Conservation (phyloP, 2,113 vertebrate species). For the Sapayoa aenigma region DNA sequence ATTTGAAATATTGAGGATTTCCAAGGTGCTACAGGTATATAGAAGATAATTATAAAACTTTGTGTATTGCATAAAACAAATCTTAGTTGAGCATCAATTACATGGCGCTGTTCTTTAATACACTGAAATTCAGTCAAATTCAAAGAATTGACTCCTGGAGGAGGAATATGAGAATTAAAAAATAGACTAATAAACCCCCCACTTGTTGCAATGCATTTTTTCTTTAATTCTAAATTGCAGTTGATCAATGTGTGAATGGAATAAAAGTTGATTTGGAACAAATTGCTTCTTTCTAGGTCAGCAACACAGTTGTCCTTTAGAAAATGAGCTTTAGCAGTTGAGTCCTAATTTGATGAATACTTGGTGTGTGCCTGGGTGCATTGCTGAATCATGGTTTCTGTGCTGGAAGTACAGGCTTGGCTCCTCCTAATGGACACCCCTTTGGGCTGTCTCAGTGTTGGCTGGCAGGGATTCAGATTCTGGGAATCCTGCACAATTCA, state of each 20-base stretch:
- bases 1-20: neutral
- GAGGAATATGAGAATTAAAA: neutral
- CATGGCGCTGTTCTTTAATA: neutral
- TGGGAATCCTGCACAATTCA: neutral
- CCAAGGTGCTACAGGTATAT: neutral
- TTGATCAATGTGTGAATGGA: neutral
- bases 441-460: neutral
- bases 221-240: neutral
- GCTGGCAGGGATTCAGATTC: neutral
- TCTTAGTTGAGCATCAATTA: neutral
- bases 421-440: neutral
- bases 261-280: neutral
- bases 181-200: neutral
- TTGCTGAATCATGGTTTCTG: conserved; percentile 34
- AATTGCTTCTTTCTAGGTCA: neutral
- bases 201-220: neutral
- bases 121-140: neutral
- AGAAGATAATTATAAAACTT: neutral
- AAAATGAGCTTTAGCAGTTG: neutral
- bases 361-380: neutral
- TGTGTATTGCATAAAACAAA: neutral
- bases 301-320: neutral
- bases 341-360: neutral
- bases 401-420: neutral
- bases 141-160: neutral